Evolutionary conservation across 2,888 invertebrate species (phyloP), one percentile per base, ranked within the genome.

Genomic region (Prenolepis imparis): DNA sequence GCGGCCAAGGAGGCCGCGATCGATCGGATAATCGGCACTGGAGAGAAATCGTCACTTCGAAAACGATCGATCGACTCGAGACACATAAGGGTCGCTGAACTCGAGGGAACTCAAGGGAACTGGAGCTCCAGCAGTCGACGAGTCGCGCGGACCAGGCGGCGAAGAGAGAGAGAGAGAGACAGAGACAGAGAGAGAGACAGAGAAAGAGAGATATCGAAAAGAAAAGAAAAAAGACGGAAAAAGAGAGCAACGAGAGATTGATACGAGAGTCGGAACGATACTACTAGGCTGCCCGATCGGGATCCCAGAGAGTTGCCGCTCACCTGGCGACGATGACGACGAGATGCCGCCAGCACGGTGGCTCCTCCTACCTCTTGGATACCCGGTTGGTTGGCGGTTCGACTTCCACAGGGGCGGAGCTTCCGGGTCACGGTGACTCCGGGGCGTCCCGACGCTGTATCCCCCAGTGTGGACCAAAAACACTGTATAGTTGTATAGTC

Each of bases 401-500:
- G 90, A 91, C 91, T 92, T 92, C 92, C 72, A 91, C 91, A 85
- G 93, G 92, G 94, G 93, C 93, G 94, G 93, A 92, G 94, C 94
- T 92, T 92, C 92, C 92, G 92, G 87, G 84, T 85, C 87, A 83
- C 83, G 84, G 84, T 84, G 87, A 87, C 89, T 90, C 91, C 91
- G 87, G 91, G 93, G 92, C 93, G 93, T 92, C 92, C 92, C 91
- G 92, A 92, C 92, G 93, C 93, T 90, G 86, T 18, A 18, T 88
- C 88, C 88, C 83, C 67, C 87, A 75, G 83, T 82, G 82, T 82
- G 61, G 36, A 57, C 67, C 18, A 5, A 48, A 55, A 28, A 28
- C 28, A 24, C 70, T 41, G 36, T 63, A 63, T 5, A 5, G 63
- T 28, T 3, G n/a, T 28, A 28, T 28, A 28, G 57, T 82, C 82